Percentiles rank a stretch among this genome's conserved stretches.
Conservation (phyloP, 2,113 vertebrate genomes). For the Perca flavescens region DNA sequence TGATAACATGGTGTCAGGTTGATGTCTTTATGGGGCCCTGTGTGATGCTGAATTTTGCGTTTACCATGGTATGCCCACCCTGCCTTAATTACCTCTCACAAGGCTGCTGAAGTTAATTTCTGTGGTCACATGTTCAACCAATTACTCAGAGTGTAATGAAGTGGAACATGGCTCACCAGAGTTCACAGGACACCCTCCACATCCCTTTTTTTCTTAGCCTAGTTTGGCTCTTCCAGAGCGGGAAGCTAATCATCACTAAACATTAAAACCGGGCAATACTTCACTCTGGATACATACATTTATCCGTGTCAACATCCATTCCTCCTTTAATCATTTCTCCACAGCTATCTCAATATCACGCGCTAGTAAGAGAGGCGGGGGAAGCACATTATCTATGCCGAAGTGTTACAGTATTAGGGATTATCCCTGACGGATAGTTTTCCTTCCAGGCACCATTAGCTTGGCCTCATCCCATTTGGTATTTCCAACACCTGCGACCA, state of each 20-base stretch:
- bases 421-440: slow-evolving; percentile 84
- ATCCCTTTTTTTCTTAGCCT: slow-evolving; percentile 33
- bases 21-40: slow-evolving; percentile 24
- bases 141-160: slow-evolving; percentile 78
- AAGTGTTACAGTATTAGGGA: slow-evolving; percentile 79
- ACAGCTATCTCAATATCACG: slow-evolving; percentile 77
- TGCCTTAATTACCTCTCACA: slow-evolving; percentile 72
- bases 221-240: slow-evolving; percentile 51
- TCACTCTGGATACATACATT: slow-evolving; percentile 60
- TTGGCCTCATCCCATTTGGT: slow-evolving; percentile 82
- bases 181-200: slow-evolving; percentile 57
- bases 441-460: slow-evolving; percentile 86
- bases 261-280: slow-evolving; percentile 57
- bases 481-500: slow-evolving; percentile 85
- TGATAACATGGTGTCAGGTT: slow-evolving; percentile 26
- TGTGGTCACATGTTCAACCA: slow-evolving; percentile 69
- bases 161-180: slow-evolving; percentile 68
- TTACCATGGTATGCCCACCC: slow-evolving; percentile 15
- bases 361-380: slow-evolving; percentile 47
- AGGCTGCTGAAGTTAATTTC: slow-evolving; percentile 72
- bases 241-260: slow-evolving; percentile 64
- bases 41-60: neutral
- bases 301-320: slow-evolving; percentile 68
- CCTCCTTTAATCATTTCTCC: slow-evolving; percentile 68
- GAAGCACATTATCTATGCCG: slow-evolving; percentile 77